Conservation (phyloP, 2,113 vertebrate genomes). For the Thryonomys swinderianus region DNA sequence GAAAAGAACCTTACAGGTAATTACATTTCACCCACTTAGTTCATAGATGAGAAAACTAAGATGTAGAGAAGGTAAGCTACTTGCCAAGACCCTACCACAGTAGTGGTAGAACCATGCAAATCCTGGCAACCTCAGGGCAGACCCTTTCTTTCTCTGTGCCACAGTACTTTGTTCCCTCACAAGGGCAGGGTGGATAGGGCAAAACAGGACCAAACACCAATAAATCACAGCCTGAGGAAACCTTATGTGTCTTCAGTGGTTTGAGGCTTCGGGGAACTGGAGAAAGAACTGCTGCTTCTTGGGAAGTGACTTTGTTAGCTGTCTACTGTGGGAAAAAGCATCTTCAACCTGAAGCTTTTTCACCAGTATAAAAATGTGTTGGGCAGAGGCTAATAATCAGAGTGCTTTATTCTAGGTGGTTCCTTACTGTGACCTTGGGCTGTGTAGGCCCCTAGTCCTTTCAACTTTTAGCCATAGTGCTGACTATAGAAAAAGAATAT, state of each 20-base stretch:
- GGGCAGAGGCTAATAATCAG: background rate
- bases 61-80: background rate
- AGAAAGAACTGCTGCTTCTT: background rate
- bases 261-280: background rate
- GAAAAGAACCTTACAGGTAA: background rate
- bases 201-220: background rate
- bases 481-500: background rate
- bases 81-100: background rate
- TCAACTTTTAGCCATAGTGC: background rate
- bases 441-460: background rate
- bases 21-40: background rate
- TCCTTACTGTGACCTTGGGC: background rate
- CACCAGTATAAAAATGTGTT: background rate
- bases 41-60: background rate
- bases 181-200: background rate
- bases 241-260: background rate
- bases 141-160: background rate
- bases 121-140: background rate
- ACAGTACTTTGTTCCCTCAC: background rate
- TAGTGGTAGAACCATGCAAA: background rate
- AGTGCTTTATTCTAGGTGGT: background rate
- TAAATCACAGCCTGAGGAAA: background rate
- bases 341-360: background rate
- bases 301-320: background rate
- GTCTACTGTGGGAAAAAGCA: background rate